Evolutionary conservation across 2,888 invertebrate genomes (phyloP), one percentile per base, ranked within the genome.

Genomic region (Drosophila glabriapex): DNA sequence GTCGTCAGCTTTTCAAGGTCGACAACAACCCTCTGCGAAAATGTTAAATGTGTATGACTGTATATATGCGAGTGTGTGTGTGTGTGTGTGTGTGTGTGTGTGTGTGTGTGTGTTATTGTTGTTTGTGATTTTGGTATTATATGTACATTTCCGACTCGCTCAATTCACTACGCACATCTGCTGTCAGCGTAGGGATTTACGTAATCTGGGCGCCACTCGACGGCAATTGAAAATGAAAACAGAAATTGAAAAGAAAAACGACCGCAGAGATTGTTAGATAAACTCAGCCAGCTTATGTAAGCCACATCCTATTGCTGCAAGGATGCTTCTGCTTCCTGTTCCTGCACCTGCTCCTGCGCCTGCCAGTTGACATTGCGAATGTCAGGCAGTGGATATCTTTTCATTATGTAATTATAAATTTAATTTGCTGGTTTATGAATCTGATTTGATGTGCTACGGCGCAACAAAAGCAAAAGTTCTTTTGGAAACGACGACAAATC

Each of bases 1-100:
- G 63, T 83, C 69, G 72, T 68, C 61, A 83, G 76, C 60, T 70
- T 82, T 88, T 85, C 85, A 85, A 85, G 89, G 85, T 85, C 76
- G 76, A 31, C 39, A 63, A 16, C 81, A 80, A 73, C 76, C 83
- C 84, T 37, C 55, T 65, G 52, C 54, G 54, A 58, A 56, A 66
- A n/a, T 59, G 54, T 22, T 37, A 22, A 60, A 28, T 28, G 33
- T 59, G 29, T 33, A 41, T 62, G 25, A 7, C 1, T 67, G 22
- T 64, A 1, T 50, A 9, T 53, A 29, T 56, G 43, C 46, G 12
- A 22, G 19, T 50, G 25, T 37, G 39, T 64, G 7, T n/a, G 6
- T 53, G 22, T 64, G 2, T 50, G 43, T 50, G 12, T 28, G 19
- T 50, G 25, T 37, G 39, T 64, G 7, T n/a, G 6, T 53, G 22